Evolutionary conservation across 2,797 vertebrate species (phyloP).

Genomic region (Fistularia commersonii): DNA sequence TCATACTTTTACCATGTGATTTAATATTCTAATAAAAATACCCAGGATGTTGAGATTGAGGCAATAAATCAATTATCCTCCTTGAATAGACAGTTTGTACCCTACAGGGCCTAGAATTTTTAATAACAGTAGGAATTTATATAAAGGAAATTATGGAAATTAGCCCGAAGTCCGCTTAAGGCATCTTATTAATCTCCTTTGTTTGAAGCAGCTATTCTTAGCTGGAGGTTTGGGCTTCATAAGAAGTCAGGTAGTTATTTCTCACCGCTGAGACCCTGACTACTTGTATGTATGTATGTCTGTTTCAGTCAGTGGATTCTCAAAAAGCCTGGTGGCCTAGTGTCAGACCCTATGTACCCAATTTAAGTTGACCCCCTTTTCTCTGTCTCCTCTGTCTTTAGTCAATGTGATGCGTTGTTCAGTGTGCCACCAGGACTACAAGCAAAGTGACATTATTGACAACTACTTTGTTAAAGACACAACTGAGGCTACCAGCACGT

Average conservation of each 20-base stretch:
- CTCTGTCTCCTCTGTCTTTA: constrained; percentile 45
- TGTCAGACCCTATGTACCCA: constrained; percentile 5
- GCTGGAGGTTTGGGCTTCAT: not conserved
- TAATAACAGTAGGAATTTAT: constrained; percentile 38
- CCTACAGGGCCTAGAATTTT: constrained; percentile 25
- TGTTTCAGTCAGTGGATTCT: not conserved
- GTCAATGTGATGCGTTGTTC: constrained; percentile 95
- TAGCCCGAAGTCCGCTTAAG: constrained; percentile 11
- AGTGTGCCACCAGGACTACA: constrained; percentile 94
- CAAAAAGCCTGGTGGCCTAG: not conserved
- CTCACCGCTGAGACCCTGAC: no score
- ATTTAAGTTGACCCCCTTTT: constrained; percentile 6
- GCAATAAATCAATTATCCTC: constrained; percentile 40
- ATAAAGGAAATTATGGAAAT: constrained; percentile 39
- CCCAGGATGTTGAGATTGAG: constrained; percentile 35
- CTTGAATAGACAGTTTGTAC: constrained; percentile 17
- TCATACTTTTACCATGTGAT: constrained; percentile 34
- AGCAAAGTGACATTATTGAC: constrained; percentile 95
- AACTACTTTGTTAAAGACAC: constrained; percentile 99
- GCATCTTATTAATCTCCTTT: constrained; percentile 14
- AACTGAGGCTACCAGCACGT: constrained; percentile 84
- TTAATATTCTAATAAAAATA: constrained; percentile 56
- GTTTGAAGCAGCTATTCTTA: constrained; percentile 8
- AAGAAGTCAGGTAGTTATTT: constrained; percentile 1
- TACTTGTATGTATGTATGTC: no score